phyloP scores from a whole-genome alignment of 2,888 invertebrate genomes.

The Arge pagana region DNA sequence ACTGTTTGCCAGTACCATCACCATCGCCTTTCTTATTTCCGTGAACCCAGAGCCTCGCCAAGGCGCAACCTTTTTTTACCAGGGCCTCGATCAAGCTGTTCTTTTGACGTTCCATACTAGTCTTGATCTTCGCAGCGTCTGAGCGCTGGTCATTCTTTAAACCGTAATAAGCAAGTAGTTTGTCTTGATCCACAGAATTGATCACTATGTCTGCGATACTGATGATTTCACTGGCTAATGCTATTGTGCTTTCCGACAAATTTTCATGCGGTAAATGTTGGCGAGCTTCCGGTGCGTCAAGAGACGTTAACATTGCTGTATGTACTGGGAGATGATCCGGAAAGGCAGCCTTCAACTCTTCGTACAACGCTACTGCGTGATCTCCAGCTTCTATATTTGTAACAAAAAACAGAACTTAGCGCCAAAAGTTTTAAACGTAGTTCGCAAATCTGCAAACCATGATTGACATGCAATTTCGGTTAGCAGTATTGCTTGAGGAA shows the following conservation, averaged over 20 bases:
- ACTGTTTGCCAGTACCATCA: slow-evolving; percentile 51
- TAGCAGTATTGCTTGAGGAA: not conserved
- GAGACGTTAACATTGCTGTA: slow-evolving; percentile 76
- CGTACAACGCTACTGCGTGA: slow-evolving; percentile 72
- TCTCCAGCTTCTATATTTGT: slow-evolving; percentile 70
- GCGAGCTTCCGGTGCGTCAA: slow-evolving; percentile 67
- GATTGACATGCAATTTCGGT: not conserved
- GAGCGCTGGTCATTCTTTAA: slow-evolving; percentile 81
- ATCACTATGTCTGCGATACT: slow-evolving; percentile 71
- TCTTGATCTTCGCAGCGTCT: slow-evolving; percentile 84
- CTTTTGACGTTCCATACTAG: slow-evolving; percentile 84
- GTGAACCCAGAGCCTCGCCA: slow-evolving; percentile 66
- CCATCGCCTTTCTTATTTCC: slow-evolving; percentile 46
- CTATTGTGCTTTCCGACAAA: slow-evolving; percentile 48
- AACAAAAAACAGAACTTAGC: too few species aligned
- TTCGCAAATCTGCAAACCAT: not conserved
- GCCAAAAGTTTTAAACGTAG: not conserved
- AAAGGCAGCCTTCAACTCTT: slow-evolving; percentile 72
- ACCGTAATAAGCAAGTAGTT: slow-evolving; percentile 80
- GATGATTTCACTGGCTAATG: slow-evolving; percentile 62
- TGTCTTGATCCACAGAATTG: slow-evolving; percentile 74
- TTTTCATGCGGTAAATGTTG: slow-evolving; percentile 57
- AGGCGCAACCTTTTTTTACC: slow-evolving; percentile 74
- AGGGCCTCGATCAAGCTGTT: slow-evolving; percentile 79
- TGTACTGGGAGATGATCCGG: slow-evolving; percentile 79